Base-by-base conservation (phyloP, 2,888 invertebrate genomes). In the Eledona agricola region DNA sequence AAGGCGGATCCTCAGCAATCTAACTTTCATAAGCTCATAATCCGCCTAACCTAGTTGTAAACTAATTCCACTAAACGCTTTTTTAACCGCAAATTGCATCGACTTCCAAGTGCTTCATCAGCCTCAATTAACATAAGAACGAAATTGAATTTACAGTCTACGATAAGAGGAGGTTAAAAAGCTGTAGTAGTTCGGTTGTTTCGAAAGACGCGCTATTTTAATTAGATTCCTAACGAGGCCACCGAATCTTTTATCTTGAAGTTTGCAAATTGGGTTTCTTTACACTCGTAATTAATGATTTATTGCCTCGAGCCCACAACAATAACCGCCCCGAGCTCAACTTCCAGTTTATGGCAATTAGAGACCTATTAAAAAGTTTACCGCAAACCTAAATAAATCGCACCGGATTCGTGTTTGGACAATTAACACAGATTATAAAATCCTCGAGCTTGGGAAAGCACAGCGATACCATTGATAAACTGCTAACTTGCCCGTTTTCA, bases 211-310 rank as follows among this genome's bases (percentile, higher is more conserved):
- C 23, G 31, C 32, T 40, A 50, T 50, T 51, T 35, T 51, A 51
- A 51, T 51, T 51, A 51, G 42, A 43, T 35, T 50, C 28, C 42
- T 51, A 42, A 35, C 34, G 35, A 43, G 35, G 42, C 19, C 28
- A 51, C 45, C 51, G 35, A 45, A 51, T 37, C 43, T 42, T 51
- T 51, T 51, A 43, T 43, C 51, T 6, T 6, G 17, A 51, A 42
- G 25, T 51, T 51, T 51, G 34, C 35, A 43, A 43, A 43, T 50
- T 50, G 50, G 50, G 40, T 50, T 50, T 50, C 50, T 50, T 50
- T 43, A 28, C 35, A 32, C 23, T 37, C 23, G 51, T 51, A 51
- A 51, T 51, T 51, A 51, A 51, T 51, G 51, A 51, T 51, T 51
- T 45, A 51, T 51, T 51, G 51, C 31, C 43, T 16, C 19, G 29